Evolutionary conservation across 35 echinoderm and acorn worm genomes (phyloP).

Genomic region (Apostichopus californicus): DNA sequence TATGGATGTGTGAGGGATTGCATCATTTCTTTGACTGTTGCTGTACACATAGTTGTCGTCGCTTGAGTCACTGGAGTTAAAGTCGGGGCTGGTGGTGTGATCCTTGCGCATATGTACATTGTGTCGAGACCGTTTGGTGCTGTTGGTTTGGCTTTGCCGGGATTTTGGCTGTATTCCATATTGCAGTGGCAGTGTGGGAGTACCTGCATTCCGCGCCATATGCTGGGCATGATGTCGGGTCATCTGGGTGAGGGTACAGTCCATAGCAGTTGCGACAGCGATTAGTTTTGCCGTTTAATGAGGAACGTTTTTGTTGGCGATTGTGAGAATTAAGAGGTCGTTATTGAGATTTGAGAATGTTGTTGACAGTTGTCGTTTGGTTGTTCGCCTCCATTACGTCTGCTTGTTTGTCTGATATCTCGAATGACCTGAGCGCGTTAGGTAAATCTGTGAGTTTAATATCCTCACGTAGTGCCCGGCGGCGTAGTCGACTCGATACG

Average conservation of each 20-base stretch:
- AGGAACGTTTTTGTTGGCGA: conserved; percentile 1
- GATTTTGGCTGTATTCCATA: background rate
- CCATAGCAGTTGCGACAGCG: conserved; percentile 3
- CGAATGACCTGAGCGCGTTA: conserved; percentile 4
- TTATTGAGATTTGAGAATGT: background rate
- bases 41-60: background rate
- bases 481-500: conserved; percentile 41
- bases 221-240: conserved; percentile 26
- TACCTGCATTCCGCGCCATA: conserved; percentile 18
- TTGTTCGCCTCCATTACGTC: conserved; percentile 14
- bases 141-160: background rate
- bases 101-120: background rate
- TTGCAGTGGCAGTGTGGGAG: conserved; percentile 20
- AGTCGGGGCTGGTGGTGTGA: background rate
- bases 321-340: background rate
- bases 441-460: conserved; percentile 59
- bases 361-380: conserved; percentile 9
- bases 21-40: background rate
- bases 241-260: conserved; percentile 16
- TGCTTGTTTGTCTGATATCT: conserved; percentile 41
- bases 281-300: background rate
- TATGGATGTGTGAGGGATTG: background rate
- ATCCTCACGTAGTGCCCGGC: conserved; percentile 54
- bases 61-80: background rate
- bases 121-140: background rate